Base-by-base conservation (phyloP, 2,113 vertebrate genomes). In the Grallaria varia region DNA sequence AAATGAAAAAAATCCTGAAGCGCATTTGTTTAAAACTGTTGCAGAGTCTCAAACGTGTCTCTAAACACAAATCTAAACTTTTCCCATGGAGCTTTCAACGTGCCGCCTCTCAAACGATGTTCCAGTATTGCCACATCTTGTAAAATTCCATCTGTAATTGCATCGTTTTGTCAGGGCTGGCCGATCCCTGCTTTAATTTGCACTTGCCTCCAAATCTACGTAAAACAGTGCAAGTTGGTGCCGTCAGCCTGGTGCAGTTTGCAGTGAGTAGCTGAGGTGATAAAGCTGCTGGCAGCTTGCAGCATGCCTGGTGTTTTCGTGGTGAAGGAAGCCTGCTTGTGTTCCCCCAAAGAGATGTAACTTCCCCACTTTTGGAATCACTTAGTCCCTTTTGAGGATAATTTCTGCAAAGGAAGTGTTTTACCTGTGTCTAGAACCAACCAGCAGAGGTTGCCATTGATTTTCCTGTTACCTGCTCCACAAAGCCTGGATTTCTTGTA, bases 401-500 rank as follows among this genome's bases (percentile, higher is more conserved):
- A 39, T 58, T 63, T 20, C 39, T 25, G 30, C 14, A 25, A 35
- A 44, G 39, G 30, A 45, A 13, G 4, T 6, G 2, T 81, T 84
- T 74, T 50, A 84, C 60, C 68, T 81, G 79, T 10, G 0, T 6
- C 55, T 66, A 71, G 62, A 85, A 75, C 8, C 90, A 75, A 3
- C 79, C 90, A 90, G 79, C 80, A 94, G 95, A 92, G 86, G 86
- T 25, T 96, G 95, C 92, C 83, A 8, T 63, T 78, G 88, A 44
- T 94, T 85, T 69, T 88, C 24, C 44, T 72, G 62, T 47, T 75
- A 8, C 39, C 81, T 83, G 67, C 40, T 64, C 31, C 45, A 74
- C 88, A 77, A n/a, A 14, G 33, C n/a, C 45, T 0, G 3, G 8
- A 2, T 68, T 59, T 59, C 50, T 53, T 6, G 2, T 9, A 8